Evolutionary conservation across 2,797 vertebrate genomes (phyloP), one percentile per base, ranked within the genome.

Genomic region (Danio jaintianensis): DNA sequence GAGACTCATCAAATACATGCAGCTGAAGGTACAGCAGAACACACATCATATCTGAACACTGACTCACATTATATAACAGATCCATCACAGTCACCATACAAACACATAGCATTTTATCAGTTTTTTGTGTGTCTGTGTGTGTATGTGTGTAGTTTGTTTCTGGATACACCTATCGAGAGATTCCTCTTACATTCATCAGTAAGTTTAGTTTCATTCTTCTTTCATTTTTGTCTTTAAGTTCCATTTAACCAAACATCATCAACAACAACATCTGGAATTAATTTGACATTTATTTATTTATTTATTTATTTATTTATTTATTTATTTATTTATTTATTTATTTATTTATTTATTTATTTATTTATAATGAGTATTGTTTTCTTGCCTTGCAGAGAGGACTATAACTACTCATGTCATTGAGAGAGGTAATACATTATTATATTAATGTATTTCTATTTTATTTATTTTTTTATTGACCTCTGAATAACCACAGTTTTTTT

Each of bases 141-240:
- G 68, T 75, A 75, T 36, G 11, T 84, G 86, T 89, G 47, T 84
- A 99, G 98, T 98, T 92, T 89, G 85, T 94, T 78, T 93, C 93
- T 83, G 96, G 96, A 82, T 96, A 88, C 88, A 90, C 90, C 78
- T 99, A 97, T 83, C 82, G 90, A 79, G 96, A 98, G 89, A 96
- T 99, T 88, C 96, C 96, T 11, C 87, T 96, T 82, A 96, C 95
- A 2, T 95, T 96, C 89, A 91, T 97, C 86, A 96, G 98, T 99
- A 96, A 97, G 96, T 97, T 56, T 59, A 85, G 4, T 70, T 78
- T 47, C 59, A 81, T 22, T 40, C 29, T 20, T 12, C 2, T 52
- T 52, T 50, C 8, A 13, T 67, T 50, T 40, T 2, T 13, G 5
- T 29, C 53, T 38, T 47, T 11, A 50, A 40, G 20, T 67, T 77